A percentile compares a stretch with the other conserved stretches of the same genome.
phyloP scores from a whole-genome alignment of 2,797 vertebrate genomes.

The Cyclopterus lumpus region DNA sequence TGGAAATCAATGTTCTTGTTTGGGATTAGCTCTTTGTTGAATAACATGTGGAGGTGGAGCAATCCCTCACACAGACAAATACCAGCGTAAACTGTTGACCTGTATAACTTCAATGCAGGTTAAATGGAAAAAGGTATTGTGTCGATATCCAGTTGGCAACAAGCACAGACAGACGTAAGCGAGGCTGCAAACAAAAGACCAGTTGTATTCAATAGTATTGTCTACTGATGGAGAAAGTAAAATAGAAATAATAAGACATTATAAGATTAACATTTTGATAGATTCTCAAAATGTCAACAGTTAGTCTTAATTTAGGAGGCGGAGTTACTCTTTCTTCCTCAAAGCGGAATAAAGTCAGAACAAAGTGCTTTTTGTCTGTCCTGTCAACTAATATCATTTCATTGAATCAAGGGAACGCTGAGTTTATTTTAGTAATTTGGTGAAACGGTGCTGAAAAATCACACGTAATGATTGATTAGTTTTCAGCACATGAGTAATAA shows the following conservation, averaged over 20 bases:
- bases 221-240: background rate
- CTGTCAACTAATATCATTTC: background rate
- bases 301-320: background rate
- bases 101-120: background rate
- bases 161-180: background rate
- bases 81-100: slow-evolving; percentile 1
- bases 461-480: no score
- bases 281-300: background rate
- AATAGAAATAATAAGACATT: background rate
- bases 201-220: background rate
- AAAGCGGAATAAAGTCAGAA: background rate
- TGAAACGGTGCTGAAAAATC: background rate
- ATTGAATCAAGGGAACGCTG: background rate
- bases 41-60: slow-evolving; percentile 16
- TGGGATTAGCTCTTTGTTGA: slow-evolving; percentile 45
- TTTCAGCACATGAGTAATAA: background rate
- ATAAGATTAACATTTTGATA: background rate
- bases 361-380: background rate
- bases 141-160: background rate
- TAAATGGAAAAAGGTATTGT: background rate
- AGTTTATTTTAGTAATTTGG: background rate
- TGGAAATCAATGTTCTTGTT: slow-evolving; percentile 41
- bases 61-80: slow-evolving; percentile 14
- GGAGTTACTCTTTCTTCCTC: background rate
- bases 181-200: background rate